These are phyloP conservation scores for Cavia aperea DNA, from an alignment of 2,113 vertebrate genomes.

Conservation along the genomic window DNA sequence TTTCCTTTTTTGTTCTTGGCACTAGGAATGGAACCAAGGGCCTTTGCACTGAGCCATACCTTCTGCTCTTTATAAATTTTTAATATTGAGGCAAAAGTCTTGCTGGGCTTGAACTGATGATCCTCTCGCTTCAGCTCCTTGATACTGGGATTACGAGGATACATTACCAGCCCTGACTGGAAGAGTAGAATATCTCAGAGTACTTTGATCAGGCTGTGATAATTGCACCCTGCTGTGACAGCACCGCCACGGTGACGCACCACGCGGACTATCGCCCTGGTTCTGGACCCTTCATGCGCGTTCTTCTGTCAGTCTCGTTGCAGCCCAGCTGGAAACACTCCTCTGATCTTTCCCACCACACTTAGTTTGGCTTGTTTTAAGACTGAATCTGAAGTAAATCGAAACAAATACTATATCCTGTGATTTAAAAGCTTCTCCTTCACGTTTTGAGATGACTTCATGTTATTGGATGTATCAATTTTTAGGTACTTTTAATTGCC, in stretches of 20 bases:
- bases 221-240: neutral
- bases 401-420: neutral
- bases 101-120: neutral
- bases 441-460: neutral
- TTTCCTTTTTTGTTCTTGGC: neutral
- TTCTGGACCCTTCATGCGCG: neutral
- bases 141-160: neutral
- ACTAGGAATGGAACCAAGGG: neutral
- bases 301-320: neutral
- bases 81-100: neutral
- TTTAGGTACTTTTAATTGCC: conserved; percentile 3
- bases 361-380: conserved; percentile 20
- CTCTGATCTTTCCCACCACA: neutral
- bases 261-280: neutral
- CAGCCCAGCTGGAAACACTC: neutral
- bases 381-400: neutral
- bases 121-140: neutral
- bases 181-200: neutral
- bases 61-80: neutral
- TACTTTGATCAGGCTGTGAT: neutral
- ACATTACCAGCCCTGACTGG: neutral
- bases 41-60: neutral
- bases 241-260: neutral
- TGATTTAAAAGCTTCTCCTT: conserved; percentile 11
- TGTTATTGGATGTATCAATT: neutral